Percentiles rank a stretch among this genome's conserved stretches.
Evolutionary conservation across 2,113 vertebrate species (phyloP).

Genomic region (Xerus inauris): DNA sequence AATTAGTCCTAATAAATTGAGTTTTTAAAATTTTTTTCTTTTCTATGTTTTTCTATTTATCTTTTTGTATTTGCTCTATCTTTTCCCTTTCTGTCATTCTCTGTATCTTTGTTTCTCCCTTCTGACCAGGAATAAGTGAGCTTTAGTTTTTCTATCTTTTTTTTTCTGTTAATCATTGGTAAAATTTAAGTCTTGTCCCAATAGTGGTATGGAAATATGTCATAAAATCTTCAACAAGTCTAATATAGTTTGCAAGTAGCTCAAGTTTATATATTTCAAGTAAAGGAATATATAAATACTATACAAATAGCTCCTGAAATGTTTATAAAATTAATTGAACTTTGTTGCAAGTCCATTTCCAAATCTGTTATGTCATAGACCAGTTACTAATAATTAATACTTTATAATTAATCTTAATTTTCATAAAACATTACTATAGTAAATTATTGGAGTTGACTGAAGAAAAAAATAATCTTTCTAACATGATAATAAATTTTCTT

Average conservation of each 20-base stretch:
- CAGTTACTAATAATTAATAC: background rate
- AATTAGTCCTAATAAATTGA: background rate
- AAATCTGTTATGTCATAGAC: background rate
- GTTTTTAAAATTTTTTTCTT: background rate
- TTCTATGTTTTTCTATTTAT: background rate
- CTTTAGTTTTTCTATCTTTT: background rate
- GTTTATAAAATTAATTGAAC: background rate
- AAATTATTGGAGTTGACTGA: background rate
- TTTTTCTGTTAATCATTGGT: background rate
- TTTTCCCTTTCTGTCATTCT: background rate
- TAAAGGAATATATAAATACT: background rate
- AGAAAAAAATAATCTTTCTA: background rate
- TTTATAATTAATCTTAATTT: background rate
- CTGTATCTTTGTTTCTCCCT: background rate
- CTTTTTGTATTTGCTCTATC: background rate
- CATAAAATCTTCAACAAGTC: background rate
- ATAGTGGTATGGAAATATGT: background rate
- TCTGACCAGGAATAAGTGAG: background rate
- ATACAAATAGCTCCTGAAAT: background rate
- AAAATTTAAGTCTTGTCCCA: background rate
- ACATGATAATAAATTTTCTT: background rate
- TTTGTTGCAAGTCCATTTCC: background rate
- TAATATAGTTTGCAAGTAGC: background rate
- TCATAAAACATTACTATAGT: background rate
- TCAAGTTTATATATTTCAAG: background rate